Base-by-base conservation (phyloP, 92 coral and sea anemone species). In the Umimayanthus chanpuru region DNA sequence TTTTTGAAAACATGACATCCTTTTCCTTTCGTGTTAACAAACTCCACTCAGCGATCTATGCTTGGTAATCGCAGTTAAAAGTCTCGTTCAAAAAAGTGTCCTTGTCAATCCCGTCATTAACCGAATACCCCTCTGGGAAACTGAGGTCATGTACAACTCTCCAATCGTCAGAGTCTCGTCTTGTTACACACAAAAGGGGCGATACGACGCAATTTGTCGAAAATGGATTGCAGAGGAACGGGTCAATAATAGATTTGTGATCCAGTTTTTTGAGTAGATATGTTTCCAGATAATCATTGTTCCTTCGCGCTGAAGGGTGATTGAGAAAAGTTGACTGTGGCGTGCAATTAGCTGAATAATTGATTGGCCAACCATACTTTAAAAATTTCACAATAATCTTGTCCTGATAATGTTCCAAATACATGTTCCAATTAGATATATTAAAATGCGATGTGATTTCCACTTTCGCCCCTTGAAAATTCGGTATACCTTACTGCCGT, bases 141-240 rank as follows among this genome's bases (percentile, higher is more conserved):
- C 91, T 92, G 12, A 90, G 85, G 18, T 90, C 90, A 82, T 88
- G 87, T 38, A 88, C 91, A 36, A 92, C 81, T 50, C 95, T 81
- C 39, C 87, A 71, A 23, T 92, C 88, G 14, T 49, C 76, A 50
- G 85, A 73, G 50, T 64, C 92, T 32, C 92, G 86, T 80, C 88
- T 85, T 1, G 92, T 91, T 26, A 90, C 93, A 50, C 93, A 88
- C 49, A 88, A 58, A 25, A 90, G 77, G 4, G 94, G 92, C 32
- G 91, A 92, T 20, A 82, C 88, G 2, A 85, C 93, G 15, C 92
- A 76, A n/a, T 83, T 80, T 18, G 76, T 55, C 29, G 82, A 36
- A 81, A 93, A 90, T 26, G 92, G 94, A 44, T 85, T 82, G 72
- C 53, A 61, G 10, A 44, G 55, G 30, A 90, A 92, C 15, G 91